These are phyloP conservation scores for Hyppa rectilinea DNA, from an alignment of 2,888 invertebrate genomes.

Conservation along the genomic window DNA sequence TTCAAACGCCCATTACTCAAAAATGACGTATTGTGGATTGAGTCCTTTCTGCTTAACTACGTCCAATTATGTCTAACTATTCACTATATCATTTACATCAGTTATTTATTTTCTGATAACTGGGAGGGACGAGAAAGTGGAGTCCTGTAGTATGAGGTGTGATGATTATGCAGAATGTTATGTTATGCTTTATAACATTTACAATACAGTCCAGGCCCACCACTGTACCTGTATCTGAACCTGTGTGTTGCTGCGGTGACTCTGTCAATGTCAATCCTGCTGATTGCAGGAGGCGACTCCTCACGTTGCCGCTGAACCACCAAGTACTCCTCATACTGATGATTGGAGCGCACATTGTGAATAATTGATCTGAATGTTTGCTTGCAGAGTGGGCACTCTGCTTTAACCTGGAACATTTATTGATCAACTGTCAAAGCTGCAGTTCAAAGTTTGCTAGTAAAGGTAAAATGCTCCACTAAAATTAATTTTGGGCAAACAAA, in stretches of 20 bases:
- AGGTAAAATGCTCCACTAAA: background rate
- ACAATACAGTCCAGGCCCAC: conserved; percentile 12
- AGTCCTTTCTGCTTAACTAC: no score
- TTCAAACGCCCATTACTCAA: no score
- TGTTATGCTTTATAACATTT: conserved; percentile 8
- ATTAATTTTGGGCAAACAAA: background rate
- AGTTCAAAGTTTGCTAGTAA: background rate
- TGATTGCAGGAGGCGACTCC: conserved; percentile 67
- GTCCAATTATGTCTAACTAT: background rate
- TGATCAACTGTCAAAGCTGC: conserved; percentile 7
- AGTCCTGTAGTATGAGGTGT: background rate
- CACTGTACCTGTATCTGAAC: conserved; percentile 86
- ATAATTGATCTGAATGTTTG: conserved; percentile 97
- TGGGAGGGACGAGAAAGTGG: background rate
- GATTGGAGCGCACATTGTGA: conserved; percentile 96
- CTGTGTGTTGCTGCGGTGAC: conserved; percentile 79
- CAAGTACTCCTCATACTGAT: conserved; percentile 96
- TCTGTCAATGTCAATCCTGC: conserved; percentile 79
- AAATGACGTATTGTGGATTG: no score
- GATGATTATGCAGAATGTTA: conserved; percentile 12
- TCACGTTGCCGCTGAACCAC: conserved; percentile 84
- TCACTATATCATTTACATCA: background rate
- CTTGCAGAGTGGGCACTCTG: conserved; percentile 98
- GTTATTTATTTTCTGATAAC: conserved; percentile 17
- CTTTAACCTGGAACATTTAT: conserved; percentile 93